A percentile compares a stretch with the other conserved stretches of the same genome.
Conservation (phyloP, 2,113 vertebrate genomes). For the Vidua chalybeata region DNA sequence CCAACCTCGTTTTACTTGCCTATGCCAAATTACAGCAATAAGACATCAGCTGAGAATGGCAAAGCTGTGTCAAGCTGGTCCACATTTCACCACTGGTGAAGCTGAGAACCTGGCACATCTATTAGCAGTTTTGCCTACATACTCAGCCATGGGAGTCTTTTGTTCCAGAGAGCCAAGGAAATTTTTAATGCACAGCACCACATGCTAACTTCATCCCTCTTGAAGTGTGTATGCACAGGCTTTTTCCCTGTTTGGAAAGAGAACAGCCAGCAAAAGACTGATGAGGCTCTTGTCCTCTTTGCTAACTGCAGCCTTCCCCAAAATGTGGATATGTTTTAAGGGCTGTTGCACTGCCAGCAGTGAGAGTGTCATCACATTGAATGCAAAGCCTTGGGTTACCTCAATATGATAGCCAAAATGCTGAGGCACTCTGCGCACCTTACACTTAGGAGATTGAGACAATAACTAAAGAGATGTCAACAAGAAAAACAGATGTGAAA, state of each 20-base stretch:
- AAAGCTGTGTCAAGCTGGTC: background rate
- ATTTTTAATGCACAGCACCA: background rate
- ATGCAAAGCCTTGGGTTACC: background rate
- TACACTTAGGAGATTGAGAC: background rate
- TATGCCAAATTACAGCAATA: background rate
- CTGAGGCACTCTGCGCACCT: background rate
- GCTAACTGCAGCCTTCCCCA: background rate
- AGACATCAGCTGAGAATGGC: background rate
- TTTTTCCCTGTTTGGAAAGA: background rate
- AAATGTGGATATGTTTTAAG: background rate
- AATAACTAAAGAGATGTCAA: background rate
- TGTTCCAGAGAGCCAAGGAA: background rate
- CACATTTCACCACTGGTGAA: background rate
- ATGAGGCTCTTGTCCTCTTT: background rate
- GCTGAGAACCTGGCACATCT: background rate
- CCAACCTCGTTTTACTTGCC: background rate
- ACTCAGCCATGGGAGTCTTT: background rate
- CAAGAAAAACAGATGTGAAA: background rate
- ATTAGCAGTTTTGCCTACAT: background rate
- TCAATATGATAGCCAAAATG: background rate
- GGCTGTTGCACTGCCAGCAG: background rate
- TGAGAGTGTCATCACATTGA: background rate
- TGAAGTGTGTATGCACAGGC: background rate
- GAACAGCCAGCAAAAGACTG: background rate
- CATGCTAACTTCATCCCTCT: background rate